Conservation (phyloP, 1,140 invertebrate species). For the Drosophila sulfurigaster region DNA sequence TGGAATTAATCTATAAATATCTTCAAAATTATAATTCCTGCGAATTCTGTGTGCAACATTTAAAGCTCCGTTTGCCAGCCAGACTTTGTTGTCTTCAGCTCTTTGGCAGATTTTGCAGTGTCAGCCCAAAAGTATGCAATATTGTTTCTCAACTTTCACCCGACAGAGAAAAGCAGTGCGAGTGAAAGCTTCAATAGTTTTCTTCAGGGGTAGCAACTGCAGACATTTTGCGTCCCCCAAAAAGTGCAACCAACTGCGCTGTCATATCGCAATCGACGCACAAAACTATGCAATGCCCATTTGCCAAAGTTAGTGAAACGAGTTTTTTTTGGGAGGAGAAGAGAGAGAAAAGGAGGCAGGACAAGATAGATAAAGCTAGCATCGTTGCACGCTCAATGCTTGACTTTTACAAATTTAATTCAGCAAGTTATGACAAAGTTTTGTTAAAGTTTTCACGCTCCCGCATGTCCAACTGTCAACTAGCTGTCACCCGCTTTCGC, state of each 20-base stretch:
- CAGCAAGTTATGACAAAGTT: constrained; percentile 76
- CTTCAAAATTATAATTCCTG: background rate
- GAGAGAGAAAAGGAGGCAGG: background rate
- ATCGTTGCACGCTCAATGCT: constrained; percentile 41
- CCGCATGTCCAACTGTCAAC: constrained; percentile 64
- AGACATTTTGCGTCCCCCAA: constrained; percentile 1
- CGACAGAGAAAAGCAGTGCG: constrained; percentile 25
- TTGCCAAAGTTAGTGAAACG: constrained; percentile 41
- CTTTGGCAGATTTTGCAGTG: constrained; percentile 25
- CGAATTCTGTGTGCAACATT: constrained; percentile 1
- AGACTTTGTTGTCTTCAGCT: constrained; percentile 24
- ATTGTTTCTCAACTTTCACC: constrained; percentile 43
- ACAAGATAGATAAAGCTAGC: constrained; percentile 37
- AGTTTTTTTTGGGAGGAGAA: background rate
- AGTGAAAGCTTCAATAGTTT: constrained; percentile 45
- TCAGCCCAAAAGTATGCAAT: constrained; percentile 51
- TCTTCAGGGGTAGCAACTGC: background rate
- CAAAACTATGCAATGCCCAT: constrained; percentile 55
- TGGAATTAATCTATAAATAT: too few species aligned
- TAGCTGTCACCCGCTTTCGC: constrained; percentile 26
- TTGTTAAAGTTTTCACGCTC: constrained; percentile 61
- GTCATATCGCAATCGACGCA: constrained; percentile 52
- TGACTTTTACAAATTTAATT: constrained; percentile 67
- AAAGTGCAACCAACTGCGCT: constrained; percentile 45
- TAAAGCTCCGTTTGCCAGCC: constrained; percentile 18